These are phyloP conservation scores for Drosophila hamatofila DNA, from an alignment of 2,888 invertebrate species.

Conservation along the genomic window DNA sequence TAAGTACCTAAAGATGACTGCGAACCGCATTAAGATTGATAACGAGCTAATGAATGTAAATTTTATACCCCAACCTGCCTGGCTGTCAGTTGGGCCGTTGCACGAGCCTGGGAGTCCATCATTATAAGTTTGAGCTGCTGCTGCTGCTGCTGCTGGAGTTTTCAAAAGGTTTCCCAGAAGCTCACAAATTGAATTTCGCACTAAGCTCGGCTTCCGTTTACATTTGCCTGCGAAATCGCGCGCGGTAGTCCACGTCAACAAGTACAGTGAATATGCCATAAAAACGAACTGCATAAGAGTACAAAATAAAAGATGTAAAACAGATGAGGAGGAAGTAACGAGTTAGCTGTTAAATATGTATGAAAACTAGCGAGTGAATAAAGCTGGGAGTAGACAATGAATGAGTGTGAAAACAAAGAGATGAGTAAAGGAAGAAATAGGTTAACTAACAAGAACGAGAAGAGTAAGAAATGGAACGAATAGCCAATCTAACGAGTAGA, in stretches of 20 bases:
- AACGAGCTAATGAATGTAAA: conserved; percentile 84
- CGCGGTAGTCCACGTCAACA: conserved; percentile 33
- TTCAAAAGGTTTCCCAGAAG: conserved; percentile 40
- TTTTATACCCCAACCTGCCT: conserved; percentile 69
- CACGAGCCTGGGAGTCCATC: conserved; percentile 37
- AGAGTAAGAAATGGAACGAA: neutral
- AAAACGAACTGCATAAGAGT: conserved; percentile 4
- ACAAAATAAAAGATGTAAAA: neutral
- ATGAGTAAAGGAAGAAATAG: neutral
- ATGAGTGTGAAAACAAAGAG: neutral
- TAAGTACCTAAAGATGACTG: conserved; percentile 51
- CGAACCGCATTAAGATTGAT: conserved; percentile 80
- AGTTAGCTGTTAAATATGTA: neutral
- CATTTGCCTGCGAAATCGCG: conserved; percentile 21
- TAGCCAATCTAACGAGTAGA: neutral
- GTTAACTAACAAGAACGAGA: neutral
- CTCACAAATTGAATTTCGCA: conserved; percentile 74
- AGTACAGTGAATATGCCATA: conserved; percentile 53
- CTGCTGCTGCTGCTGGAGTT: conserved; percentile 38
- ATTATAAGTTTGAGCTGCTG: conserved; percentile 42
- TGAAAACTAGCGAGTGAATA: neutral
- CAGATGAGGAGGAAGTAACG: neutral
- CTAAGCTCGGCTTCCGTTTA: conserved; percentile 75
- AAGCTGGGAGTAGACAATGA: neutral
- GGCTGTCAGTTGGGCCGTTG: conserved; percentile 24